Conservation (phyloP, 2,113 vertebrate species). For the Cyphomyrus plagiostoma region DNA sequence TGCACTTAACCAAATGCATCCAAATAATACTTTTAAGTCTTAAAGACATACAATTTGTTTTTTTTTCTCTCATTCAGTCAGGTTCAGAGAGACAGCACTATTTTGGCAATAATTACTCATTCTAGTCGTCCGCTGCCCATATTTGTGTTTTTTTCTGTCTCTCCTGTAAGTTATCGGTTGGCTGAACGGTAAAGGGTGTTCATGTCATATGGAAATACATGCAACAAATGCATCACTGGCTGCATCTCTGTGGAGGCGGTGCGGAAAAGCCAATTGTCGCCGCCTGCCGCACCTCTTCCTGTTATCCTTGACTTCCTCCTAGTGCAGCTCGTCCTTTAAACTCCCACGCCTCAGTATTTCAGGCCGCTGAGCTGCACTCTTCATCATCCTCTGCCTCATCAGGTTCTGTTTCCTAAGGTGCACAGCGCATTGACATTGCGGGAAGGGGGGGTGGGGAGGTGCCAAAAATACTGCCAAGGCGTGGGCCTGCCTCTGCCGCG, state of each 20-base stretch:
- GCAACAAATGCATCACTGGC: not conserved
- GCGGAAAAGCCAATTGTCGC: not conserved
- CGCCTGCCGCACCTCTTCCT: constrained; percentile 27
- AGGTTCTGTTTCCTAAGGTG: constrained; percentile 60
- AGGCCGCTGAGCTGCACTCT: constrained; percentile 49
- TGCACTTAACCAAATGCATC: not conserved
- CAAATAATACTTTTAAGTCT: not conserved
- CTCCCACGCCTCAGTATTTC: constrained; percentile 48
- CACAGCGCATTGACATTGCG: constrained; percentile 57
- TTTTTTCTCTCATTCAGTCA: not conserved
- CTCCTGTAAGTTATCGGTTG: not conserved
- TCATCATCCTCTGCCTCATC: constrained; percentile 65
- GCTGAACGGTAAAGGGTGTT: not conserved
- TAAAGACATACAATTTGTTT: not conserved
- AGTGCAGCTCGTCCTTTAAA: constrained; percentile 42
- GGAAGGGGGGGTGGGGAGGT: constrained; percentile 20
- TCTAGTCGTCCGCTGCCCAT: not conserved
- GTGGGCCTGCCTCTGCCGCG: not conserved
- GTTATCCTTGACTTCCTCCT: constrained; percentile 35
- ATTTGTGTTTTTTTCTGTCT: not conserved
- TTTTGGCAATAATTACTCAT: not conserved
- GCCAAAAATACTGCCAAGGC: constrained; percentile 32
- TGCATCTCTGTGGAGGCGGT: not conserved
- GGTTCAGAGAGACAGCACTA: not conserved
- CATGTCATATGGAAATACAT: not conserved